phyloP scores from a whole-genome alignment of 2,888 invertebrate genomes.

The Melolontha melolontha region DNA sequence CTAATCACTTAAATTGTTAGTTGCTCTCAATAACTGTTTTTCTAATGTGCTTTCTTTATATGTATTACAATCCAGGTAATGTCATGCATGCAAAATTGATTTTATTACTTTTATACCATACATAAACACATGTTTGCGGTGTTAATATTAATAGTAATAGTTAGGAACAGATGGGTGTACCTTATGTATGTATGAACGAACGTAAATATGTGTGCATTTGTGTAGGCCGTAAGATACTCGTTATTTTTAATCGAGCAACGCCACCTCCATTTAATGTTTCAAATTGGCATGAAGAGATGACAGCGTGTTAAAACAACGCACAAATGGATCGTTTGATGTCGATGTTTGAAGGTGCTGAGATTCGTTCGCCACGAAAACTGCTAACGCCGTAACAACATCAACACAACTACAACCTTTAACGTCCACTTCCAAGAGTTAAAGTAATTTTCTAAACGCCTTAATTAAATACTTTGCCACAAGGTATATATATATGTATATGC shows the following conservation, averaged over 20 bases:
- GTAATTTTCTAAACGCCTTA: slow-evolving; percentile 31
- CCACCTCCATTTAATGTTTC: slow-evolving; percentile 53
- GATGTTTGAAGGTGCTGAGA: slow-evolving; percentile 20
- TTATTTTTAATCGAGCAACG: slow-evolving; percentile 52
- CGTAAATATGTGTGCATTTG: slow-evolving; percentile 8
- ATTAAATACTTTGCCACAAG: slow-evolving; percentile 18
- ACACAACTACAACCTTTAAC: not conserved
- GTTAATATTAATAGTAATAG: slow-evolving; percentile 13
- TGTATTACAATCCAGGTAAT: too few species aligned
- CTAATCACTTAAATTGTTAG: too few species aligned
- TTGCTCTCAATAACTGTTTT: too few species aligned
- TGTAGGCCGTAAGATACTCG: slow-evolving; percentile 36
- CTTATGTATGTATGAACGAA: not conserved
- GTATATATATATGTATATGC: not conserved
- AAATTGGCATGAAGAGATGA: slow-evolving; percentile 54
- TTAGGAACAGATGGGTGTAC: slow-evolving; percentile 20
- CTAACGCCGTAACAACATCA: not conserved
- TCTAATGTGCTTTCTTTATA: too few species aligned
- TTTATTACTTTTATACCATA: too few species aligned
- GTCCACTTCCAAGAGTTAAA: slow-evolving; percentile 21
- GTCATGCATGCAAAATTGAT: too few species aligned
- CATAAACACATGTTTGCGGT: slow-evolving; percentile 21
- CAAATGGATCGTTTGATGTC: slow-evolving; percentile 42
- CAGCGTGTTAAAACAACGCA: slow-evolving; percentile 53
- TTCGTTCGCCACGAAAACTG: not conserved